phyloP scores from a whole-genome alignment of 30 jellyfish, hydroid and myxozoan genomes.

The Phacellophora camtschatica region DNA sequence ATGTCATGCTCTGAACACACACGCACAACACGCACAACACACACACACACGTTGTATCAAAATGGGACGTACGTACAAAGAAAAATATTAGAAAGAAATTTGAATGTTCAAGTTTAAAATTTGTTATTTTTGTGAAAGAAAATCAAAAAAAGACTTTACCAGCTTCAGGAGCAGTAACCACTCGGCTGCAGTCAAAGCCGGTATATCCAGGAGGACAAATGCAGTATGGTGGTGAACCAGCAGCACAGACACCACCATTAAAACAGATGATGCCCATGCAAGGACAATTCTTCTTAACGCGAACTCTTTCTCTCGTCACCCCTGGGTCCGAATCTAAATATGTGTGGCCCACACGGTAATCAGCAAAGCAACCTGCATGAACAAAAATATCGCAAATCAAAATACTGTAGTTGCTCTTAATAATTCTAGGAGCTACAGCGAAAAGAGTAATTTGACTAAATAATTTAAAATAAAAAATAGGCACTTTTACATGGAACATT shows the following conservation, averaged over 20 bases:
- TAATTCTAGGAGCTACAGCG: background rate
- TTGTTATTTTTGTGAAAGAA: too few relatives aligned
- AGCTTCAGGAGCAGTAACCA: slow-evolving; percentile 29
- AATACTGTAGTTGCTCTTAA: background rate
- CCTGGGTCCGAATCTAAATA: slow-evolving; percentile 46
- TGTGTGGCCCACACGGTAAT: slow-evolving; percentile 50
- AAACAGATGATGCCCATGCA: slow-evolving; percentile 65
- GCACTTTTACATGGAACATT: too few relatives aligned
- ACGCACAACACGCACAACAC: too few relatives aligned
- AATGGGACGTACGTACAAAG: too few relatives aligned
- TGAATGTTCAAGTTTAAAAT: too few relatives aligned
- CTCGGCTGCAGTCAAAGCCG: slow-evolving; percentile 67
- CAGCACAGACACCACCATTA: slow-evolving; percentile 93
- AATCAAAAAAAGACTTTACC: too few relatives aligned
- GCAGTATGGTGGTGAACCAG: slow-evolving; percentile 99
- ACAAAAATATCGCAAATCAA: background rate
- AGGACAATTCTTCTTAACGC: slow-evolving; percentile 78
- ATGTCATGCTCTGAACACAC: too few relatives aligned
- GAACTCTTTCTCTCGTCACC: slow-evolving; percentile 49
- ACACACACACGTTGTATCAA: too few relatives aligned
- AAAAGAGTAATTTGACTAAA: too few relatives aligned
- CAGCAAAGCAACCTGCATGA: slow-evolving; percentile 79
- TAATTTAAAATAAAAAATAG: too few relatives aligned
- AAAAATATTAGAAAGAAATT: too few relatives aligned
- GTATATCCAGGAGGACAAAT: slow-evolving; percentile 72